These are phyloP conservation scores for Lathamus discolor DNA, from an alignment of 2,113 vertebrate species.

Conservation along the genomic window DNA sequence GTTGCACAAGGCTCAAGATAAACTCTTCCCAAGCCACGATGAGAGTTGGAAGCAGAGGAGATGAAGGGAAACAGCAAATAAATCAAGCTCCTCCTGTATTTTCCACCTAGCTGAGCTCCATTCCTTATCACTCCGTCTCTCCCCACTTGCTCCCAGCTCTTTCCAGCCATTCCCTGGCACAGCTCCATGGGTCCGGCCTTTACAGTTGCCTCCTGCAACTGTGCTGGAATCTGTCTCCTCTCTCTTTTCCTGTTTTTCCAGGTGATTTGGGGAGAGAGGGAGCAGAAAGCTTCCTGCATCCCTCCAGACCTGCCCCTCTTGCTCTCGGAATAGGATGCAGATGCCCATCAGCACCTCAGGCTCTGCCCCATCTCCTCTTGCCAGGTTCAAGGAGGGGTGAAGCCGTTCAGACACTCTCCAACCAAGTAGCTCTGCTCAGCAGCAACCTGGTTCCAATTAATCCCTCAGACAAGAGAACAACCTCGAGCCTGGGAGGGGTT, in stretches of 20 bases:
- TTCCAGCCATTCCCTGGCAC: background rate
- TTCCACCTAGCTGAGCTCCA: background rate
- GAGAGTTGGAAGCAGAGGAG: background rate
- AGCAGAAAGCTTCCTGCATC: background rate
- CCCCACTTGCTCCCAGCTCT: background rate
- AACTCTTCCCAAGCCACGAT: background rate
- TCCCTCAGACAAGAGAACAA: background rate
- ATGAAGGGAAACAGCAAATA: background rate
- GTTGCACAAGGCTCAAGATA: background rate
- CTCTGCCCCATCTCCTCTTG: background rate
- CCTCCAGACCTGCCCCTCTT: background rate
- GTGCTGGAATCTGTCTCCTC: background rate
- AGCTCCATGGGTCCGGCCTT: background rate
- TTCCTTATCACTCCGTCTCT: background rate
- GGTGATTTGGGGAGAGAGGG: background rate
- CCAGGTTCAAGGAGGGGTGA: background rate
- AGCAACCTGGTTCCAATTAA: constrained; percentile 4
- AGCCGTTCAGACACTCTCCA: background rate
- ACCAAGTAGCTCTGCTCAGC: background rate
- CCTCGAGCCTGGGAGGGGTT: background rate
- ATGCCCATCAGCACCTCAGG: background rate
- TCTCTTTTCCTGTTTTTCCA: background rate
- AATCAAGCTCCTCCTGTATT: background rate
- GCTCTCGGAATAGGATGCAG: background rate
- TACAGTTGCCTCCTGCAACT: background rate